A percentile compares a stretch with the other conserved stretches of the same genome.
phyloP scores from a whole-genome alignment of 2,888 invertebrate species.

The Tanypteryx hageni region DNA sequence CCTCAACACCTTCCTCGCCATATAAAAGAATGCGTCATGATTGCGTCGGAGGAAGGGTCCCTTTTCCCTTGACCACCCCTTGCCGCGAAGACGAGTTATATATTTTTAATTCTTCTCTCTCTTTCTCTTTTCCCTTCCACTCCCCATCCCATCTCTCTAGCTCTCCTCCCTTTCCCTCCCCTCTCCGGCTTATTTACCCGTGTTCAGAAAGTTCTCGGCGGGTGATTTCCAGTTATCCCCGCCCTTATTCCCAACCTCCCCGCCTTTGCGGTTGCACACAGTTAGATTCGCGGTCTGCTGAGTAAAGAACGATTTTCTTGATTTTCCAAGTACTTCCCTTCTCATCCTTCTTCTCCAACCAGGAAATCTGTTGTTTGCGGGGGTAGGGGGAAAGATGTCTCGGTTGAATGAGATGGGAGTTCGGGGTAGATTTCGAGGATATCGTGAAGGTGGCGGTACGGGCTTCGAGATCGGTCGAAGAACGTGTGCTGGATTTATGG shows the following conservation, averaged over 20 bases:
- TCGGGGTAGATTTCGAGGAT: background rate
- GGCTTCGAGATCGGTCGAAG: background rate
- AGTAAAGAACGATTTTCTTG: conserved; percentile 3
- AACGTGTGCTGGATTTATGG: background rate
- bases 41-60: no score
- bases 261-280: background rate
- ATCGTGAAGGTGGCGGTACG: background rate
- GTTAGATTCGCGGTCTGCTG: conserved; percentile 19
- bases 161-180: background rate
- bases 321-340: background rate
- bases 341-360: background rate
- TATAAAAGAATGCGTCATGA: no score
- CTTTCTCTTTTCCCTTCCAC: background rate
- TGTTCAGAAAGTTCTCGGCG: background rate
- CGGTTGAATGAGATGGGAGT: background rate
- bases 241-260: background rate
- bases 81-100: background rate
- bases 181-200: background rate
- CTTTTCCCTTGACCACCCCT: background rate
- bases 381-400: background rate
- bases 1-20: no score
- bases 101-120: background rate
- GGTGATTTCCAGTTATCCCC: background rate
- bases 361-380: background rate
- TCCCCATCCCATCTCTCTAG: background rate